Conservation (phyloP, 2,888 invertebrate species). For the Tipula confusa region DNA sequence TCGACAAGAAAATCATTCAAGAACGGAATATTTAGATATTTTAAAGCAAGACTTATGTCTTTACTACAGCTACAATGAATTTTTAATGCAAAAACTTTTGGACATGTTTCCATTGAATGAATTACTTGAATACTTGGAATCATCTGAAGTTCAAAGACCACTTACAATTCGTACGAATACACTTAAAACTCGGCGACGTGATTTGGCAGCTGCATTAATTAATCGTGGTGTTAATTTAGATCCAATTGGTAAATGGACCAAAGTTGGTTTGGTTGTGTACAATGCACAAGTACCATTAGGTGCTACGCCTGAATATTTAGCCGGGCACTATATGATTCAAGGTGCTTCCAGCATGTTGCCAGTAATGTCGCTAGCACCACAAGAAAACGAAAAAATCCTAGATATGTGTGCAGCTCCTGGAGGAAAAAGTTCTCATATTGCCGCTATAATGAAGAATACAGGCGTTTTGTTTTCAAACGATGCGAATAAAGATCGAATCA, state of each 20-base stretch:
- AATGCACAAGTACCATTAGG: slow-evolving; percentile 95
- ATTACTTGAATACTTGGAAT: slow-evolving; percentile 90
- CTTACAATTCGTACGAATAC: slow-evolving; percentile 94
- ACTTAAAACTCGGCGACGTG: slow-evolving; percentile 84
- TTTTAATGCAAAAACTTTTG: slow-evolving; percentile 87
- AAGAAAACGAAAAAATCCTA: slow-evolving; percentile 88
- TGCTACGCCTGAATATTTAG: slow-evolving; percentile 98
- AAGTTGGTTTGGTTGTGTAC: slow-evolving; percentile 94
- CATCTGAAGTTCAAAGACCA: slow-evolving; percentile 92
- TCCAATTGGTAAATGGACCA: slow-evolving; percentile 98
- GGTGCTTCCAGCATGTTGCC: slow-evolving; percentile 96
- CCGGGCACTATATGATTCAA: slow-evolving; percentile 95
- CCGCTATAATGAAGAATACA: slow-evolving; percentile 97
- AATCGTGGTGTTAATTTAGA: slow-evolving; percentile 97
- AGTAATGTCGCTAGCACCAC: slow-evolving; percentile 96
- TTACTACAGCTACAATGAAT: slow-evolving; percentile 97
- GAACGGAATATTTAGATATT: slow-evolving; percentile 77
- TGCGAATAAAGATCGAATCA: slow-evolving; percentile 80
- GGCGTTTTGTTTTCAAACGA: slow-evolving; percentile 96
- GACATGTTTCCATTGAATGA: slow-evolving; percentile 82
- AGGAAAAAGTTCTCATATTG: slow-evolving; percentile 97
- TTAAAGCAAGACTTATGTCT: slow-evolving; percentile 80
- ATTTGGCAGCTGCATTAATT: slow-evolving; percentile 90
- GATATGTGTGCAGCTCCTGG: slow-evolving; percentile 99
- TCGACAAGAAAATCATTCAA: slow-evolving; percentile 63